Evolutionary conservation across 2,113 vertebrate species (phyloP).

Genomic region (Xiphorhynchus elegans): DNA sequence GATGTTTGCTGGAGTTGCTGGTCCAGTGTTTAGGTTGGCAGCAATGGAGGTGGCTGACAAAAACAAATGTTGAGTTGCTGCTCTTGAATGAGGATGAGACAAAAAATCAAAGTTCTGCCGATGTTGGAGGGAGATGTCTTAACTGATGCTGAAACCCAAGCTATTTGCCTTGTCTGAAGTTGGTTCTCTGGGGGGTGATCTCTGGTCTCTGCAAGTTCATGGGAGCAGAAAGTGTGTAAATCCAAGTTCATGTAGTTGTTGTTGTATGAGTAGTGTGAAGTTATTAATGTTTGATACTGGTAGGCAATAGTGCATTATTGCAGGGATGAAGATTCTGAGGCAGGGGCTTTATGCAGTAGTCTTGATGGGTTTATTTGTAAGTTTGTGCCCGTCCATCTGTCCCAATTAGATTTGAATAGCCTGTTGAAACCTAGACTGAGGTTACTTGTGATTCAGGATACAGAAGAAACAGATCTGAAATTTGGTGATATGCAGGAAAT

Average conservation of each 20-base stretch:
- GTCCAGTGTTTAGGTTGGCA: neutral
- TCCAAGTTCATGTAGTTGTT: neutral
- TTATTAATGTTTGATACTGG: neutral
- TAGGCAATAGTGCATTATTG: neutral
- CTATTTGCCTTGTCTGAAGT: neutral
- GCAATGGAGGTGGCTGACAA: neutral
- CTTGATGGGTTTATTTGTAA: neutral
- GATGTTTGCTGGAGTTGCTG: neutral
- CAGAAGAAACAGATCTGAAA: neutral
- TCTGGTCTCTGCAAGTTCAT: neutral
- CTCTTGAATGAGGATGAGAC: neutral
- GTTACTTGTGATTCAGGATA: neutral
- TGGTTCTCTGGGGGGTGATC: neutral
- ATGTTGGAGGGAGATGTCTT: neutral
- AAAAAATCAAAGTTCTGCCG: neutral
- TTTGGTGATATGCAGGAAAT: neutral
- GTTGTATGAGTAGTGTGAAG: neutral
- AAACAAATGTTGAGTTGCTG: neutral
- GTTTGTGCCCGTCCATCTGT: neutral
- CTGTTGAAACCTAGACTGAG: neutral
- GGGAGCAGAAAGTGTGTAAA: neutral
- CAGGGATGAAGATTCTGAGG: neutral
- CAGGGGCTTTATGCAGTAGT: neutral
- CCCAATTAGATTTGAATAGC: neutral
- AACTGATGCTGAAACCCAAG: neutral